Base-by-base conservation (phyloP, 53 echinoderm and acorn worm species). In the Pentamera pediparva region DNA sequence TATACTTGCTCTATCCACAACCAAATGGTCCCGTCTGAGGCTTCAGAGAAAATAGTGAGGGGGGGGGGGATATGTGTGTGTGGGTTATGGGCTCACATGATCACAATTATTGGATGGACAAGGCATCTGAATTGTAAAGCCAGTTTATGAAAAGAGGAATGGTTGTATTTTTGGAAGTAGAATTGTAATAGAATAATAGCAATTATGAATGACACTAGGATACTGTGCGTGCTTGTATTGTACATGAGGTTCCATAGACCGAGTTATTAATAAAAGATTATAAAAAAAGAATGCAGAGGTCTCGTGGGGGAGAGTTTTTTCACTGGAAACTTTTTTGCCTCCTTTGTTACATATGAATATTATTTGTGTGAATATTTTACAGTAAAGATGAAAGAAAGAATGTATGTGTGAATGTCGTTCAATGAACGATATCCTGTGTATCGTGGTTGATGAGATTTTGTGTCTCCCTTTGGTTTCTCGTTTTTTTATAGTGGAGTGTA, bases 301-400 rank as follows among this genome's bases (percentile, higher is more conserved):
- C n/a, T n/a, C n/a, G n/a, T n/a, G n/a, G n/a, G n/a, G n/a, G n/a
- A n/a, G n/a, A n/a, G n/a, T n/a, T n/a, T n/a, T n/a, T n/a, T n/a
- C 28, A 57, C 32, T 9, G 32, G 7, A 57, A 57, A 20, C 19
- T 57, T 57, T 31, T 57, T 57, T 57, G 28, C 9, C 32, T 57
- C 29, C 29, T 32, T 9, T 57, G 32, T 57, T 57, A 31, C 28
- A 57, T 29, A 57, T 15, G 47, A 45, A 45, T 15, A 45, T 12
- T 31, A 57, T 12, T 13, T 57, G 29, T 57, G 58, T 57, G 58
- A 57, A 57, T 57, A 57, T 57, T 57, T 57, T 57, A 57, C 58
- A 57, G 58, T 55, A 55, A 57, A n/a, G n/a, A n/a, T n/a, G n/a
- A n/a, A 57, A 57, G 21, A 57, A 31, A 32, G 58, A 57, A 57